A percentile compares a stretch with the other conserved stretches of the same genome.
phyloP scores from a whole-genome alignment of 2,113 vertebrate species.

The Dinomys branickii region DNA sequence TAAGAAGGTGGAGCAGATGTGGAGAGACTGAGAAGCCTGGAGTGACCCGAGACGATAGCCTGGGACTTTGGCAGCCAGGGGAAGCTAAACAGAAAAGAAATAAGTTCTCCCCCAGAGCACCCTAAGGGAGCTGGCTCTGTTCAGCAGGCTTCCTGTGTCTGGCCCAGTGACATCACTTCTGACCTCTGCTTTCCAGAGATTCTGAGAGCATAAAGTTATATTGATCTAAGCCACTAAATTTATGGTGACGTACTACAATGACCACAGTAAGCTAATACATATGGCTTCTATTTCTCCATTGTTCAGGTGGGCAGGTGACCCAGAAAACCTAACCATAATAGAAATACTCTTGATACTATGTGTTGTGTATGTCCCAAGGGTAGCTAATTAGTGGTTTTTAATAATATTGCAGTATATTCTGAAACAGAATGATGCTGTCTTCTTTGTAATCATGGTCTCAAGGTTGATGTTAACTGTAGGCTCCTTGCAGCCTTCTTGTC shows the following conservation, averaged over 20 bases:
- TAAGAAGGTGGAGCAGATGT: no score
- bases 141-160: background rate
- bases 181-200: background rate
- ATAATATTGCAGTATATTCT: background rate
- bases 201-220: background rate
- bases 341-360: background rate
- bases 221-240: background rate
- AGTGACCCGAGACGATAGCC: background rate
- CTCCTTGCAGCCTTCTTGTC: background rate
- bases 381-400: background rate
- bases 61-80: background rate
- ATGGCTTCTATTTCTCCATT: background rate
- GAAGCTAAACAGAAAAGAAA: no score
- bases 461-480: background rate
- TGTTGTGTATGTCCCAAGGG: background rate
- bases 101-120: background rate
- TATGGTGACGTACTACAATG: background rate
- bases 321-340: background rate
- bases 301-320: background rate
- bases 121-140: accelerated
- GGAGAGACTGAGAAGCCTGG: background rate
- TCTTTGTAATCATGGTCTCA: background rate
- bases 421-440: background rate
- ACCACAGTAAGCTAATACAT: background rate
- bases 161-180: background rate